Evolutionary conservation across 2,888 invertebrate genomes (phyloP).

Genomic region (Psylliodes chrysocephalus): DNA sequence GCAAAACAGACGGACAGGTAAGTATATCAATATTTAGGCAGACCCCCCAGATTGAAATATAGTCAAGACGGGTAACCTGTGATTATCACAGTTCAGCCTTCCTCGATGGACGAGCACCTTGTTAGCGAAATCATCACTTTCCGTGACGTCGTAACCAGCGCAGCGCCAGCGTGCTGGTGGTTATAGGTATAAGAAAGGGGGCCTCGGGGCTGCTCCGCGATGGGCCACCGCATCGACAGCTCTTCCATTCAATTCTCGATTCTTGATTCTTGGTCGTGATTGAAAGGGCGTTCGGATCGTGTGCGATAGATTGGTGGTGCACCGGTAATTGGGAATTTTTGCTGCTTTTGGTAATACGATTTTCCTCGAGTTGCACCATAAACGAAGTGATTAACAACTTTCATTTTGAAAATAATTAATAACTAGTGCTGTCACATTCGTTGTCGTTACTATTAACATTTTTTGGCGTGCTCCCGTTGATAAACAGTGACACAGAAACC

Average conservation of each 20-base stretch:
- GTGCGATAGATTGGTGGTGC: slow-evolving; percentile 1
- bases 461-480: too few relatives aligned
- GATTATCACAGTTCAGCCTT: slow-evolving; percentile 60
- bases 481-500: too few relatives aligned
- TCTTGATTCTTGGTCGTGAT: slow-evolving; percentile 3
- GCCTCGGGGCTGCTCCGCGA: slow-evolving; percentile 37
- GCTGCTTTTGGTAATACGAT: neutral
- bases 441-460: too few relatives aligned
- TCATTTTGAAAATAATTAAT: too few relatives aligned
- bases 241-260: neutral
- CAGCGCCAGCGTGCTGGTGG: too few relatives aligned
- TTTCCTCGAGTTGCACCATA: too few relatives aligned
- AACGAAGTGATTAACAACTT: too few relatives aligned
- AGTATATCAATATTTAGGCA: slow-evolving; percentile 44
- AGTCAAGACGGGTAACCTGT: slow-evolving; percentile 56
- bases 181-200: slow-evolving; percentile 32
- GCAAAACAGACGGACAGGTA: slow-evolving; percentile 37
- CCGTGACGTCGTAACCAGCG: slow-evolving; percentile 54
- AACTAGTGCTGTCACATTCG: too few relatives aligned
- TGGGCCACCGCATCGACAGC: slow-evolving; percentile 29
- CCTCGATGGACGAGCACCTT: slow-evolving; percentile 60
- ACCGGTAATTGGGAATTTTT: neutral
- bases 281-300: slow-evolving; percentile 12
- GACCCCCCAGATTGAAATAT: slow-evolving; percentile 59
- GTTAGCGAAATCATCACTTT: slow-evolving; percentile 63